These are phyloP conservation scores for Leiothrix lutea DNA, from an alignment of 2,113 vertebrate species.

Conservation along the genomic window DNA sequence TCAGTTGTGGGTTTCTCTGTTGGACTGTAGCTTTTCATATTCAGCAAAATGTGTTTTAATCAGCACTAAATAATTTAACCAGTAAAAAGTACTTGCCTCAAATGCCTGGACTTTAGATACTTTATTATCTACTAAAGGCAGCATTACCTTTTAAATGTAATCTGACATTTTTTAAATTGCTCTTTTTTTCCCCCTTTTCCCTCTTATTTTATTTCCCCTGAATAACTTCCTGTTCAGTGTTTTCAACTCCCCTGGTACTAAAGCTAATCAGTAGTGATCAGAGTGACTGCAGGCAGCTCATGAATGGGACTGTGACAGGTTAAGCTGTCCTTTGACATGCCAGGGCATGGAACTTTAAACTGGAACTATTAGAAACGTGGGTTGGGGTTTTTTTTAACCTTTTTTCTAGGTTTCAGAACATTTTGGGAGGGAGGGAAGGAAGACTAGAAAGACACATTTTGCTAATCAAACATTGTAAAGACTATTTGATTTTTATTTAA, in stretches of 20 bases:
- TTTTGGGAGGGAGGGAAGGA: neutral
- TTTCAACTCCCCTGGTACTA: neutral
- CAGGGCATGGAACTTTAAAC: constrained; percentile 10
- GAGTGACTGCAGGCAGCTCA: constrained; percentile 58
- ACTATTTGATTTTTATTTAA: constrained; percentile 55
- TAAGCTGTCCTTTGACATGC: neutral
- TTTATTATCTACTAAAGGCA: constrained; percentile 16
- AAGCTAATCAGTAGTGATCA: neutral
- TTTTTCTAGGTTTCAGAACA: constrained; percentile 54
- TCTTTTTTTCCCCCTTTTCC: neutral
- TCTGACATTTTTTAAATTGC: neutral
- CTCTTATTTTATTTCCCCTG: neutral
- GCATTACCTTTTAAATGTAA: constrained; percentile 36
- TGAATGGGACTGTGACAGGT: neutral
- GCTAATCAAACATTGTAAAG: constrained; percentile 47
- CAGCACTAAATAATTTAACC: constrained; percentile 20
- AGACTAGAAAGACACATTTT: constrained; percentile 16
- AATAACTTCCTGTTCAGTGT: neutral
- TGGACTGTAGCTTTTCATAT: constrained; percentile 1
- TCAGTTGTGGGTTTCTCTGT: neutral
- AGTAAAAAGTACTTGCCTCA: constrained; percentile 23
- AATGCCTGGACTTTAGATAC: constrained; percentile 53
- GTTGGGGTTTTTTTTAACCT: neutral
- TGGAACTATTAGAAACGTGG: neutral
- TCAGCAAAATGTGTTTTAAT: neutral